phyloP scores from a whole-genome alignment of 2,113 vertebrate genomes.

The Ciconia boyciana region DNA sequence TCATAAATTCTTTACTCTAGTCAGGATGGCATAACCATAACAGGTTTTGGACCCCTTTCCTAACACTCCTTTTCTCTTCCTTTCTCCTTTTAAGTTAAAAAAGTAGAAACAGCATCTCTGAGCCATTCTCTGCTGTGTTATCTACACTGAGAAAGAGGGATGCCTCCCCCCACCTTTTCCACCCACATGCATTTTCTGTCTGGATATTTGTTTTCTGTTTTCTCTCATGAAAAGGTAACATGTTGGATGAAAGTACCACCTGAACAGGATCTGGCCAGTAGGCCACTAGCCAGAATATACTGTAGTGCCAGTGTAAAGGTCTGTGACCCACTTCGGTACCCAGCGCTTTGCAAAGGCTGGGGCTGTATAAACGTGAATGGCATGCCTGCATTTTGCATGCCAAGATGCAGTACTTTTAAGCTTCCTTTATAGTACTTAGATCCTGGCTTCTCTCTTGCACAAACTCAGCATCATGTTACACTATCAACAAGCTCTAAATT shows the following conservation, averaged over 20 bases:
- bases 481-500: not conserved
- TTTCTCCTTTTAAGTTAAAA: not conserved
- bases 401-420: not conserved
- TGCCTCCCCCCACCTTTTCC: not conserved
- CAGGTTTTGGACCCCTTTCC: not conserved
- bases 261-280: not conserved
- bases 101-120: not conserved
- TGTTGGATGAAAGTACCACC: not conserved
- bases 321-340: not conserved
- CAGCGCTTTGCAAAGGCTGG: not conserved
- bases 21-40: not conserved
- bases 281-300: not conserved
- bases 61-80: not conserved
- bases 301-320: not conserved
- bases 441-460: not conserved
- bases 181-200: not conserved
- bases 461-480: not conserved
- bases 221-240: not conserved
- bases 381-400: not conserved
- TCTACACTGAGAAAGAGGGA: not conserved
- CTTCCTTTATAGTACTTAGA: not conserved
- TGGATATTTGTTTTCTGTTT: not conserved
- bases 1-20: not conserved
- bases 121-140: not conserved
- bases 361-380: fast-evolving